Evolutionary conservation across 2,113 vertebrate species (phyloP).

Genomic region (Paralichthys olivaceus): DNA sequence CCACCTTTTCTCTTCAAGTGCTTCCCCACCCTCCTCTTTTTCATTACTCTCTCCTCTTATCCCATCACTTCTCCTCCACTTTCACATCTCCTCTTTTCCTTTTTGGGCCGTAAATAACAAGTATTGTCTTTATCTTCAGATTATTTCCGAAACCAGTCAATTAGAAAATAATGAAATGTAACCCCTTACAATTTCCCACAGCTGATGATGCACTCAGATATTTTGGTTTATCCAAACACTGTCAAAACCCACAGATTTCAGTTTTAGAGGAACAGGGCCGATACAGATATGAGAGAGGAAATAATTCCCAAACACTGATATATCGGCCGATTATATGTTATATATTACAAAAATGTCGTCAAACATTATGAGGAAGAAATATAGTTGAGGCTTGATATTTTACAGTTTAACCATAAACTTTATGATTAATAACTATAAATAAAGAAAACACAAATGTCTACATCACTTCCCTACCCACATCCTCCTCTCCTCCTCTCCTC

Average conservation of each 20-base stretch:
- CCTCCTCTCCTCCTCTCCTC: not conserved
- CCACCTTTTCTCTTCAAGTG: not conserved
- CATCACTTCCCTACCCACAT: not conserved
- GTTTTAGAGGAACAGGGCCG: too few relatives aligned
- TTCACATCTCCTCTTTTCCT: not conserved
- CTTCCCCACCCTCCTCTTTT: not conserved
- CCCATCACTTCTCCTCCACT: not conserved
- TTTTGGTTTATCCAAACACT: too few relatives aligned
- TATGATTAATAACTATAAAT: not conserved
- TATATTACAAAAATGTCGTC: too few relatives aligned
- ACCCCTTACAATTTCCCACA: too few relatives aligned
- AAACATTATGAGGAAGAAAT: not conserved
- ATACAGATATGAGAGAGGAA: too few relatives aligned
- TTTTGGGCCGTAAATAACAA: not conserved
- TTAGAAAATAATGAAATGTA: too few relatives aligned
- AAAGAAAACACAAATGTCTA: not conserved
- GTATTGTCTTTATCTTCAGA: not conserved
- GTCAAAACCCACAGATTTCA: too few relatives aligned
- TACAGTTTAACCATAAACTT: too few relatives aligned
- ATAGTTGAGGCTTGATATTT: not conserved
- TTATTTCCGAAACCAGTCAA: not conserved
- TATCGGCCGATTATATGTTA: too few relatives aligned
- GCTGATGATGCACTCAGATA: too few relatives aligned
- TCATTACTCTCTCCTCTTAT: not conserved
- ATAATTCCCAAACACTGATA: too few relatives aligned